phyloP scores from a whole-genome alignment of 2,888 invertebrate genomes.

The Drosophila nr. perissopoda region DNA sequence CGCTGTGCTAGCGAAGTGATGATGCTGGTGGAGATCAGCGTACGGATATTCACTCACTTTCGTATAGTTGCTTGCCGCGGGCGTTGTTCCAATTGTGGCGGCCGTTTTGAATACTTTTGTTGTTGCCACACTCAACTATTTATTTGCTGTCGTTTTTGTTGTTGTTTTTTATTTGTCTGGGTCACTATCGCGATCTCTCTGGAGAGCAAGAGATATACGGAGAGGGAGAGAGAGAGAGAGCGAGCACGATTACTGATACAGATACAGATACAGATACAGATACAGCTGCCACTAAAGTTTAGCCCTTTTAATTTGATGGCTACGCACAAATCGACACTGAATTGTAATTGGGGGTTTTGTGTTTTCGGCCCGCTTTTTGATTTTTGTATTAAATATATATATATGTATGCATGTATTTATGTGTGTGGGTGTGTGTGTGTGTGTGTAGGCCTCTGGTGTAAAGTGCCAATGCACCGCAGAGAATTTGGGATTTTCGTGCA shows the following conservation, averaged over 20 bases:
- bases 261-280: not conserved
- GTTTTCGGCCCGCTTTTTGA: slow-evolving; percentile 26
- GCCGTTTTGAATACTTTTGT: slow-evolving; percentile 64
- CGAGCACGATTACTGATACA: not conserved
- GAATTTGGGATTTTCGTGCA: slow-evolving; percentile 82
- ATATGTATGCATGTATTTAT: slow-evolving; percentile 3
- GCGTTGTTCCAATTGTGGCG: slow-evolving; percentile 68
- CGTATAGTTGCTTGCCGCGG: slow-evolving; percentile 56
- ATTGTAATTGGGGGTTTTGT: slow-evolving; percentile 43
- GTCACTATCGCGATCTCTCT: slow-evolving; percentile 38
- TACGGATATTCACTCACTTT: slow-evolving; percentile 71
- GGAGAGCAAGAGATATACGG: not conserved
- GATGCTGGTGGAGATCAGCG: slow-evolving; percentile 78
- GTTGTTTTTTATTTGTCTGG: slow-evolving; percentile 13
- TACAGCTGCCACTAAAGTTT: slow-evolving; percentile 5
- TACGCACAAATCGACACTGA: slow-evolving; percentile 51
- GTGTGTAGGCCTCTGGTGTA: slow-evolving; percentile 17
- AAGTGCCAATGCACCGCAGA: slow-evolving; percentile 80
- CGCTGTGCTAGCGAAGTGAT: slow-evolving; percentile 74
- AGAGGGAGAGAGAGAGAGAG: not conserved
- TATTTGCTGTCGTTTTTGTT: not conserved
- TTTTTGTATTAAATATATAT: slow-evolving; percentile 7
- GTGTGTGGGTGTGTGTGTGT: slow-evolving; percentile 13
- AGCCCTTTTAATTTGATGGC: slow-evolving; percentile 11
- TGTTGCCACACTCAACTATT: slow-evolving; percentile 35